Evolutionary conservation across 2,797 vertebrate genomes (phyloP).

Genomic region (Meriones psammophilus): DNA sequence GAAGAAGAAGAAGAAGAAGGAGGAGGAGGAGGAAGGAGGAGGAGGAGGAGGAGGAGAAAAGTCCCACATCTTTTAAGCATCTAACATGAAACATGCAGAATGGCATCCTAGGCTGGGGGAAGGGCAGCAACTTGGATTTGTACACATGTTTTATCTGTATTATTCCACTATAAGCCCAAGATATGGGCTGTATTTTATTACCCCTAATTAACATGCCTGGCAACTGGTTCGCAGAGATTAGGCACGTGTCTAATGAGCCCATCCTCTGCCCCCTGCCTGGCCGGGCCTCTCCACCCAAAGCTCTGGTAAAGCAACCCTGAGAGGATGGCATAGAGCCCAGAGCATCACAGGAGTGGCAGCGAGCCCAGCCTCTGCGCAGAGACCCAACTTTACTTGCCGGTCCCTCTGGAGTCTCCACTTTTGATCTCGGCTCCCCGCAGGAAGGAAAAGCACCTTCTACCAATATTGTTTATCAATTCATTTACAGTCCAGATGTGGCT

Average conservation of each 20-base stretch:
- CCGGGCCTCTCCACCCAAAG: neutral
- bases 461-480: conserved; percentile 17
- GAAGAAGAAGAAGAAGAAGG: too few relatives aligned
- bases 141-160: conserved; percentile 12
- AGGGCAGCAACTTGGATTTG: neutral
- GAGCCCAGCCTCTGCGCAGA: neutral
- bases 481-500: neutral
- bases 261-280: neutral
- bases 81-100: conserved; percentile 64
- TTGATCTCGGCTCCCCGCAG: neutral
- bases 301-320: neutral
- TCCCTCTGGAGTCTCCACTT: neutral
- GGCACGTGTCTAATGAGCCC: neutral
- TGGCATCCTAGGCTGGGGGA: neutral
- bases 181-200: conserved; percentile 5
- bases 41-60: neutral
- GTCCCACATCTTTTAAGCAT: conserved; percentile 74
- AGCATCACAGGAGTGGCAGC: neutral
- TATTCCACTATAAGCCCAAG: neutral
- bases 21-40: too few relatives aligned
- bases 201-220: conserved; percentile 25
- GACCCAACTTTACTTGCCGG: neutral
- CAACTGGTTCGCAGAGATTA: neutral
- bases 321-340: accelerated
- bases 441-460: neutral